Percentiles rank a stretch among this genome's conserved stretches.
Conservation (phyloP, 2,113 vertebrate species). For the Peromyscus leucopus region DNA sequence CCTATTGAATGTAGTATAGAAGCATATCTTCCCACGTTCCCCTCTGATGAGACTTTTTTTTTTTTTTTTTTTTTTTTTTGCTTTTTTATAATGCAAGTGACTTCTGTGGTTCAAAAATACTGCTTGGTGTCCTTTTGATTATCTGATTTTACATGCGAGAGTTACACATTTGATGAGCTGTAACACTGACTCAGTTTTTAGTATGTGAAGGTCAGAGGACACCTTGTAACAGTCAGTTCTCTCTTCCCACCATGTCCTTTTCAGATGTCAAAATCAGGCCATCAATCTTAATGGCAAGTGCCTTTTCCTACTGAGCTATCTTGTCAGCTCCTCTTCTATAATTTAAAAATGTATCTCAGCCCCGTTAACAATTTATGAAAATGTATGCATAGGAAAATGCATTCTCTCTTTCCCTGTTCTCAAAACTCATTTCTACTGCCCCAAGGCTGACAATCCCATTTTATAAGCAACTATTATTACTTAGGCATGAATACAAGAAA, state of each 20-base stretch:
- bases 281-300: no score
- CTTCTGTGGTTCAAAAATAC: background rate
- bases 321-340: background rate
- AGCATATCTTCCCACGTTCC: background rate
- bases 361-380: constrained; percentile 36
- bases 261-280: background rate
- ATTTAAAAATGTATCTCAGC: constrained; percentile 4
- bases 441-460: background rate
- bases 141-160: background rate
- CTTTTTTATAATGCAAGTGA: background rate
- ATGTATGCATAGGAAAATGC: constrained; percentile 25
- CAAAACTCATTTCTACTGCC: constrained; percentile 43
- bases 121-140: background rate
- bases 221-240: background rate
- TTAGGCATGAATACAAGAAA: constrained; percentile 56
- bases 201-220: background rate
- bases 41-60: background rate
- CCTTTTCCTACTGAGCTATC: background rate
- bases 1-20: background rate
- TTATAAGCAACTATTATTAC: constrained; percentile 20
- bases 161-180: background rate
- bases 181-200: background rate
- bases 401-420: constrained; percentile 6
- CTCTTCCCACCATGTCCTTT: no score
- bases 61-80: background rate